Evolutionary conservation across 2,797 vertebrate genomes (phyloP), one percentile per base, ranked within the genome.

Genomic region (Pipistrellus pipistrellus): DNA sequence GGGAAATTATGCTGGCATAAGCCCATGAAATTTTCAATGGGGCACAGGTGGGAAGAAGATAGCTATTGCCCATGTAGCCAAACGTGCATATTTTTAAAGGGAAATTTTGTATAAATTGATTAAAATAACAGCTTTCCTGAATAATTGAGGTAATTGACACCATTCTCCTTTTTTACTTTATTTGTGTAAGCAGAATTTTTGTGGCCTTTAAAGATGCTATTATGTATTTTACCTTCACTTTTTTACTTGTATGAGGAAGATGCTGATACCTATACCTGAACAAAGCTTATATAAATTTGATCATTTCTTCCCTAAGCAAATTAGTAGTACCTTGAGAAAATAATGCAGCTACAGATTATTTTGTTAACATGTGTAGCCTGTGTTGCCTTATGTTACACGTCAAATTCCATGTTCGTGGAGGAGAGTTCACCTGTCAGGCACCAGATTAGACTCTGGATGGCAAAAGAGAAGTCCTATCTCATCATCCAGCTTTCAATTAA

Each of bases 31-130:
- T 94, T 93, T 96, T 96, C 95, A 93, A 2, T 69, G 78, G 53
- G 41, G 14, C 88, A 80, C 94, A 92, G 95, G 96, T 96, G 95
- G 94, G 27, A 86, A 85, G 75, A 90, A 68, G 21, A 80, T 88
- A 97, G 92, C 90, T 97, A 93, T 92, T 96, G 76, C 66, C 88
- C 46, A 11, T 69, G 94, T 93, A 96, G 82, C 35, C 75, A 95
- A 92, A 96, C 0, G 0, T 75, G 94, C 77, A 25, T 84, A 25
- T 86, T 91, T 95, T 92, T 90, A 88, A 72, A 87, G 72, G 53
- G 66, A 86, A 92, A 85, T 17, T 90, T 44, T 85, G 73, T 86
- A 92, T 76, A 94, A 97, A 97, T 94, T 89, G 88, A 90, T 41
- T 59, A 77, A 92, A 95, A 95, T 95, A 75, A 96, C 59, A 84